A percentile compares a stretch with the other conserved stretches of the same genome.
phyloP scores from a whole-genome alignment of 53 echinoderm and acorn worm genomes.

The Holothuria scabra region DNA sequence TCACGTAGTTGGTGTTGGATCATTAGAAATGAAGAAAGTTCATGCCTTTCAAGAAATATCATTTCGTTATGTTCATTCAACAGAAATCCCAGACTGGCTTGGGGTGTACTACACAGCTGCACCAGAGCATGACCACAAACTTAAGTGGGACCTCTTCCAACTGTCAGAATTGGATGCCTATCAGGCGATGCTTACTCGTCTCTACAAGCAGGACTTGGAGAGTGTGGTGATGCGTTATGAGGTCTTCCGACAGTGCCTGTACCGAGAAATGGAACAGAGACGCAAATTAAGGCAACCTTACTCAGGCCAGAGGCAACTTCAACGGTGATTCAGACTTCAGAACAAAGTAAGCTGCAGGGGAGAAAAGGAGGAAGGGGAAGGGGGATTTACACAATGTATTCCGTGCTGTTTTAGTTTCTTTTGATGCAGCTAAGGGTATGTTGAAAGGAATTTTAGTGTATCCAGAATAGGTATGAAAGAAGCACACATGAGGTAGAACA shows the following conservation, averaged over 20 bases:
- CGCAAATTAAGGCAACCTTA: slow-evolving; percentile 11
- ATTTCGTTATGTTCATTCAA: neutral
- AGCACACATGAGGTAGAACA: too few species aligned
- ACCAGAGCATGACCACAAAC: slow-evolving; percentile 90
- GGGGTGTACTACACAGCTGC: slow-evolving; percentile 92
- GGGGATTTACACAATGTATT: too few species aligned
- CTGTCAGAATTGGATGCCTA: slow-evolving; percentile 86
- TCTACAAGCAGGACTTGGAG: slow-evolving; percentile 88
- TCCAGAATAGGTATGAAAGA: too few species aligned
- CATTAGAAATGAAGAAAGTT: too few species aligned
- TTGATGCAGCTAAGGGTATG: too few species aligned
- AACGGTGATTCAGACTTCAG: too few species aligned
- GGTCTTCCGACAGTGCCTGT: slow-evolving; percentile 73
- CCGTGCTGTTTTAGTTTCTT: too few species aligned
- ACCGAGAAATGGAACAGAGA: slow-evolving; percentile 83
- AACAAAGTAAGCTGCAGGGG: too few species aligned
- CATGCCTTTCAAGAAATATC: neutral
- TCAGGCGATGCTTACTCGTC: slow-evolving; percentile 89
- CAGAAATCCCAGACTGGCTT: slow-evolving; percentile 97
- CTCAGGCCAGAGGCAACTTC: neutral
- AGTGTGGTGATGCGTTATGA: slow-evolving; percentile 97
- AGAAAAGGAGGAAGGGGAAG: too few species aligned
- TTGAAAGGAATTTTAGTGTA: too few species aligned
- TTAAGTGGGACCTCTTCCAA: slow-evolving; percentile 97
- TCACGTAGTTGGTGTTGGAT: too few species aligned